Evolutionary conservation across 2,797 vertebrate species (phyloP), one percentile per base, ranked within the genome.

Genomic region (Lepilemur ruficaudatus): DNA sequence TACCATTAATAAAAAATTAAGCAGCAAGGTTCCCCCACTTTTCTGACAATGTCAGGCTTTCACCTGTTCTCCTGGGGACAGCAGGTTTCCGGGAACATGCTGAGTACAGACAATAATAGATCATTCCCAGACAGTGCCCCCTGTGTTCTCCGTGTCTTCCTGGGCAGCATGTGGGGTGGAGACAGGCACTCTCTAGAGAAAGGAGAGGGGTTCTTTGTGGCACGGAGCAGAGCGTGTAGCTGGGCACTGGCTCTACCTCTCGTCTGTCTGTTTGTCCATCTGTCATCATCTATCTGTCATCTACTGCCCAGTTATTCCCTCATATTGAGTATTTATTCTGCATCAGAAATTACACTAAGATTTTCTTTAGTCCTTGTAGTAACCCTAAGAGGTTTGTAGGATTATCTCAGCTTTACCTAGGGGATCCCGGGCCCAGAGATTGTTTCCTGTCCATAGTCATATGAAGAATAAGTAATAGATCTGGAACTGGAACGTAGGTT

Each of bases 1-100:
- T 89, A 94, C 93, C 93, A 70, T 94, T 97, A 90, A 46, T 95
- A 97, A 96, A 97, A 97, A 12, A 98, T 95, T 91, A 98, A 97
- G 90, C 96, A 94, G 95, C 75, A 94, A 94, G 70, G 96, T 86
- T 98, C 96, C 91, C 96, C 90, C 61, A 93, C 83, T 11, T 91
- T 85, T 85, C 84, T 93, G 88, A 89, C 67, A 81, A 38, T 87
- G 43, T 87, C 87, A 75, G 52, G 87, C 94, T 95, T 96, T 93
- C 82, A 80, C 96, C 0, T 15, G 8, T 95, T 97, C 94, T 97
- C 15, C 0, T 78, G 85, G 78, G 97, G 76, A 91, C 65, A 94
- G 50, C 88, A 92, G 67, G 89, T 89, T 97, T 97, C 96, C 18
- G 0, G 70, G 43, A 97, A 96, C 80, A 89, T 75, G 69, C 61